A percentile compares a stretch with the other conserved stretches of the same genome.
Evolutionary conservation across 2,113 vertebrate genomes (phyloP).

Genomic region (Eretmochelys imbricata): DNA sequence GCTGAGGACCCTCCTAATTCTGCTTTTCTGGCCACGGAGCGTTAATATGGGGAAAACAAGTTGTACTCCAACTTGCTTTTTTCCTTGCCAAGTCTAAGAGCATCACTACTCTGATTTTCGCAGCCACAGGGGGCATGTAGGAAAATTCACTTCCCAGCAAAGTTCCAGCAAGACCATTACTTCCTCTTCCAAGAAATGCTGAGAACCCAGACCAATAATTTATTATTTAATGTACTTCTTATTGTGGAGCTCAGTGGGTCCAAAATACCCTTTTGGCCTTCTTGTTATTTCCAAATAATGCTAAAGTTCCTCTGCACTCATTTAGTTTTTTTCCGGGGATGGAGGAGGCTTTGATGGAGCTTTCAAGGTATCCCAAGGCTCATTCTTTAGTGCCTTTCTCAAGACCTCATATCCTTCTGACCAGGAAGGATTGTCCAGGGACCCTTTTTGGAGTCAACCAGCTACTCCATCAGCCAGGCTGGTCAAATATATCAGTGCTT

Average conservation of each 20-base stretch:
- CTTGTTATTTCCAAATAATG: neutral
- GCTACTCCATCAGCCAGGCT: neutral
- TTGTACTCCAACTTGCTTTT: neutral
- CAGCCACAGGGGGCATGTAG: neutral
- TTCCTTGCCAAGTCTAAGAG: neutral
- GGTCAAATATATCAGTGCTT: neutral
- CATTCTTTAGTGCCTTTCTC: neutral
- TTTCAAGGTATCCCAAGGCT: neutral
- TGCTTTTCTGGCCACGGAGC: slow-evolving; percentile 1
- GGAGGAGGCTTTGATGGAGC: neutral
- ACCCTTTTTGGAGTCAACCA: neutral
- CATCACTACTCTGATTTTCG: neutral
- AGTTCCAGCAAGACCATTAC: neutral
- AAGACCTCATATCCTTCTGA: neutral
- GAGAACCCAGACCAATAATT: neutral
- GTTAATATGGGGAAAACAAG: neutral
- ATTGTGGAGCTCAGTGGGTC: neutral
- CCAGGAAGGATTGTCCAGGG: neutral
- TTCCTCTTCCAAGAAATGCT: neutral
- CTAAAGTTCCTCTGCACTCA: neutral
- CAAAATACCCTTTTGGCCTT: neutral
- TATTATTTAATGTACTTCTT: neutral
- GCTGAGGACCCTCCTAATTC: neutral
- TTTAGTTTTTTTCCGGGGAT: neutral
- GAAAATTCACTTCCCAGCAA: neutral